Evolutionary conservation across 2,797 vertebrate species (phyloP).

Genomic region (Morus bassanus): DNA sequence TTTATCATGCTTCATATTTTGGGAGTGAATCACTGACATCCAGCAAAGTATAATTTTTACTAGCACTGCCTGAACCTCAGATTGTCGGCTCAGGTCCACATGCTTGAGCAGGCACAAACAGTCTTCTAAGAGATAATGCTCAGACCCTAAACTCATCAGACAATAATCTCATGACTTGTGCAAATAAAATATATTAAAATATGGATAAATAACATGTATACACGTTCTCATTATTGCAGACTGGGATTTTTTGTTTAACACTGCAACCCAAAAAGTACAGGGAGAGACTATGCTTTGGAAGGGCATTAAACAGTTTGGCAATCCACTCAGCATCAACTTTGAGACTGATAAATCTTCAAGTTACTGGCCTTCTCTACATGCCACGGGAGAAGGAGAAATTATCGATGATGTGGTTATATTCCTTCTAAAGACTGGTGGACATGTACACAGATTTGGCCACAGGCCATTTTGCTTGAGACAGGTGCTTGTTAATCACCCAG

Average conservation of each 20-base stretch:
- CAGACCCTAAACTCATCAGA: background rate
- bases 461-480: background rate
- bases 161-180: background rate
- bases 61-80: background rate
- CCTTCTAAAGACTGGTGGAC: background rate
- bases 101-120: background rate
- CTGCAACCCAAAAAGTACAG: background rate
- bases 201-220: background rate
- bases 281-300: background rate
- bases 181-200: background rate
- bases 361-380: background rate
- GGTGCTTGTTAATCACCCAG: background rate
- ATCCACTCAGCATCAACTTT: background rate
- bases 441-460: background rate
- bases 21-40: constrained; percentile 21
- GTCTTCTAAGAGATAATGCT: background rate
- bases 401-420: background rate
- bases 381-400: background rate
- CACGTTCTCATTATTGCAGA: background rate
- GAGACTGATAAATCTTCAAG: background rate
- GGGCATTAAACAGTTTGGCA: background rate
- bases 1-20: constrained; percentile 30
- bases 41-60: constrained; percentile 43
- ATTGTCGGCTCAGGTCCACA: background rate
- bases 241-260: background rate